A percentile compares a stretch with the other conserved stretches of the same genome.
Conservation (phyloP, 64 coral and sea anemone genomes). For the Dendronephthya gigantea region DNA sequence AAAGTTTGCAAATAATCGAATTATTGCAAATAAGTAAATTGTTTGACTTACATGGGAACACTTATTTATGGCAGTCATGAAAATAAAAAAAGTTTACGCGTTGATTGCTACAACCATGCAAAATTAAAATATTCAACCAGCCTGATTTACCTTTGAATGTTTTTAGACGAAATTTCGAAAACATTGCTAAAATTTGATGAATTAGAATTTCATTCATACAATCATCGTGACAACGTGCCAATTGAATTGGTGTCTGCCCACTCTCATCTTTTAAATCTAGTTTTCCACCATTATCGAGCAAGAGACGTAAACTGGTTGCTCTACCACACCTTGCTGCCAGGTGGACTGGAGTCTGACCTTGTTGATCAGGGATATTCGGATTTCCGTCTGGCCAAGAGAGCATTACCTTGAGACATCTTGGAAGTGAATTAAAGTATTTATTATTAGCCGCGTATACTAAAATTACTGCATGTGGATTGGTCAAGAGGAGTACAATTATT, state of each 20-base stretch:
- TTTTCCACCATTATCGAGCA: slow-evolving; percentile 41
- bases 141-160: neutral
- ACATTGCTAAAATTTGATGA: neutral
- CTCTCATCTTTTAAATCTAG: neutral
- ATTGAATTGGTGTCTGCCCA: slow-evolving; percentile 20
- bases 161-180: neutral
- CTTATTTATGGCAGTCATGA: too few species aligned
- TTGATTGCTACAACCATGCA: too few species aligned
- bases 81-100: too few species aligned
- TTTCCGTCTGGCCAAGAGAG: slow-evolving; percentile 46
- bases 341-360: slow-evolving; percentile 55
- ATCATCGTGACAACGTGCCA: neutral
- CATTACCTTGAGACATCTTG: slow-evolving; percentile 44
- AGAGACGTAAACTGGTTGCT: slow-evolving; percentile 19
- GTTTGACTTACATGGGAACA: too few species aligned
- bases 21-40: too few species aligned
- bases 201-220: neutral
- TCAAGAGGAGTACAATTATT: too few species aligned
- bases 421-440: too few species aligned
- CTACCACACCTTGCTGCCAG: slow-evolving; percentile 55
- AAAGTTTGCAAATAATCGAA: too few species aligned
- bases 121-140: too few species aligned
- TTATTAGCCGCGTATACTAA: neutral
- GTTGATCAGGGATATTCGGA: slow-evolving; percentile 40
- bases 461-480: neutral